Evolutionary conservation across 2,113 vertebrate species (phyloP).

Genomic region (Charadrius vociferus): DNA sequence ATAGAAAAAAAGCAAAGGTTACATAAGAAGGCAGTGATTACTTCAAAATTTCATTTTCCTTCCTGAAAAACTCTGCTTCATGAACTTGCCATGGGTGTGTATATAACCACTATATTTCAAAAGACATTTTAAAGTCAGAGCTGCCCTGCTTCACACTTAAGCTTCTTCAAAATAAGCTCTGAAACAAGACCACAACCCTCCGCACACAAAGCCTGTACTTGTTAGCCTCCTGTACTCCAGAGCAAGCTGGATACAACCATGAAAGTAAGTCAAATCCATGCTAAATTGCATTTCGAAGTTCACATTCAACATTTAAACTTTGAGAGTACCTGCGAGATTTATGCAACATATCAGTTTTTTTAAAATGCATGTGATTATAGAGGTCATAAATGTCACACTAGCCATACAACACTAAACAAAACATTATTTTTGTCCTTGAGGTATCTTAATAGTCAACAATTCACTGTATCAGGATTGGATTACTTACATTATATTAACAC

Average conservation of each 20-base stretch:
- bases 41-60: not conserved
- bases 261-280: not conserved
- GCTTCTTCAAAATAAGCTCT: not conserved
- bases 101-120: not conserved
- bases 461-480: not conserved
- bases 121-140: not conserved
- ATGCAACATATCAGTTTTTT: not conserved
- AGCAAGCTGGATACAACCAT: not conserved
- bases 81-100: not conserved
- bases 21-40: fast-evolving
- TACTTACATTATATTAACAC: not conserved
- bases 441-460: not conserved
- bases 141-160: not conserved
- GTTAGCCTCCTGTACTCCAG: not conserved
- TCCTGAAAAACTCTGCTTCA: not conserved
- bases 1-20: not conserved
- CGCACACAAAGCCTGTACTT: not conserved
- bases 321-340: not conserved
- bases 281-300: not conserved
- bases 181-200: not conserved
- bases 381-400: not conserved
- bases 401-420: not conserved
- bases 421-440: not conserved
- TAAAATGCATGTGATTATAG: not conserved
- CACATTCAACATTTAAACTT: not conserved